Conservation (phyloP, 1,140 invertebrate genomes). For the Diuraphis noxia region DNA sequence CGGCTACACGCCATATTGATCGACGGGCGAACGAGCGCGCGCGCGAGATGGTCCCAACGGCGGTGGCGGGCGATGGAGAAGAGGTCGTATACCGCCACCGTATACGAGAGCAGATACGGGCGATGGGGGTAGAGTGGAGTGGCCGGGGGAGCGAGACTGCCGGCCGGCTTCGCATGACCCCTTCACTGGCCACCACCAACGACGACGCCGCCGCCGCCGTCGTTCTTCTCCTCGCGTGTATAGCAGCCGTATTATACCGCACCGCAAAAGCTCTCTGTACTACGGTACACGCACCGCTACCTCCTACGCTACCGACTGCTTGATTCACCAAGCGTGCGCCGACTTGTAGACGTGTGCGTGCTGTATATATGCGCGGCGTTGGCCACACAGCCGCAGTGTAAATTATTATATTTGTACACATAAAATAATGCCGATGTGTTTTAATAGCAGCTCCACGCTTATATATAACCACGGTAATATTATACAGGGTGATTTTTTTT, state of each 20-base stretch:
- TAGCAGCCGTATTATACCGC: neutral
- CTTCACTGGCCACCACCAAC: neutral
- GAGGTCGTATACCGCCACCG: neutral
- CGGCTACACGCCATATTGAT: conserved; percentile 39
- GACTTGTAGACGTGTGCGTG: neutral
- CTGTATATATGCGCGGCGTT: neutral
- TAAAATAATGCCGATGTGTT: neutral
- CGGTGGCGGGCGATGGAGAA: neutral
- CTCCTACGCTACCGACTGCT: neutral
- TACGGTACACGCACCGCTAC: neutral
- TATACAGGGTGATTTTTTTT: neutral
- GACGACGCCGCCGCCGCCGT: no score
- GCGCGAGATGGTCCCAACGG: conserved; percentile 32
- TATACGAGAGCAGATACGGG: neutral
- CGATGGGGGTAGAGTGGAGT: neutral
- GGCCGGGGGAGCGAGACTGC: conserved; percentile 15
- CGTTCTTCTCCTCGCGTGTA: neutral
- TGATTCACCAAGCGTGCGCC: neutral
- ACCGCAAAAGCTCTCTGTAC: conserved; percentile 33
- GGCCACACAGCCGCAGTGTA: neutral
- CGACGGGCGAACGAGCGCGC: conserved; percentile 5
- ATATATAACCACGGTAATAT: neutral
- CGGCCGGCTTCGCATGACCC: conserved; percentile 44
- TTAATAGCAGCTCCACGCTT: neutral
- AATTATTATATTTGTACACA: neutral